Conservation (phyloP, 2,888 invertebrate species). For the Synanthedon andrenaeformis region DNA sequence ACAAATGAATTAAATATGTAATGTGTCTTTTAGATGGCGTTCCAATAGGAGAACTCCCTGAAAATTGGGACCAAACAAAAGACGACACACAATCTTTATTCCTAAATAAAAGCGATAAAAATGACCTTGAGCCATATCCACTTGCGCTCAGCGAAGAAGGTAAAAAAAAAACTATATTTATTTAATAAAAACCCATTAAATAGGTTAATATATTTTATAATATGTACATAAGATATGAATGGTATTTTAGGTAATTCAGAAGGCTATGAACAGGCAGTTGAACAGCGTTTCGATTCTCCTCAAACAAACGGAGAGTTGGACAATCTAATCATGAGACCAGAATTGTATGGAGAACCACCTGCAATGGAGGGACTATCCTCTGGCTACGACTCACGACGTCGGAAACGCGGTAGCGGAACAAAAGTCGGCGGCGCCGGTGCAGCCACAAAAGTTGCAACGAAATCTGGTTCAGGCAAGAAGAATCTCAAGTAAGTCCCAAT, state of each 20-base stretch:
- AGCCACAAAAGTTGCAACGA: constrained; percentile 61
- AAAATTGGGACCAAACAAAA: constrained; percentile 68
- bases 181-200: background rate
- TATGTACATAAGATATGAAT: background rate
- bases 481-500: constrained; percentile 46
- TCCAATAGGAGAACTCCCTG: constrained; percentile 58
- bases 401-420: constrained; percentile 57
- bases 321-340: constrained; percentile 73
- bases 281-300: constrained; percentile 48
- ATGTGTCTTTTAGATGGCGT: constrained; percentile 43
- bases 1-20: background rate
- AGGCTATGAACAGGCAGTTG: constrained; percentile 50
- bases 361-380: constrained; percentile 54
- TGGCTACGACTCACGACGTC: constrained; percentile 48
- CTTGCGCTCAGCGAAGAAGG: constrained; percentile 67
- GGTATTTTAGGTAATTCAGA: constrained; percentile 50
- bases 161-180: constrained; percentile 13
- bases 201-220: background rate
- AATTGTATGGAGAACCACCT: constrained; percentile 72
- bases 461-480: constrained; percentile 58
- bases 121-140: constrained; percentile 60
- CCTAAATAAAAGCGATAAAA: constrained; percentile 67
- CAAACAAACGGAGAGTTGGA: constrained; percentile 60
- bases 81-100: constrained; percentile 64
- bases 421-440: constrained; percentile 62